Conservation (phyloP, 2,113 vertebrate species). For the Mus pahari region DNA sequence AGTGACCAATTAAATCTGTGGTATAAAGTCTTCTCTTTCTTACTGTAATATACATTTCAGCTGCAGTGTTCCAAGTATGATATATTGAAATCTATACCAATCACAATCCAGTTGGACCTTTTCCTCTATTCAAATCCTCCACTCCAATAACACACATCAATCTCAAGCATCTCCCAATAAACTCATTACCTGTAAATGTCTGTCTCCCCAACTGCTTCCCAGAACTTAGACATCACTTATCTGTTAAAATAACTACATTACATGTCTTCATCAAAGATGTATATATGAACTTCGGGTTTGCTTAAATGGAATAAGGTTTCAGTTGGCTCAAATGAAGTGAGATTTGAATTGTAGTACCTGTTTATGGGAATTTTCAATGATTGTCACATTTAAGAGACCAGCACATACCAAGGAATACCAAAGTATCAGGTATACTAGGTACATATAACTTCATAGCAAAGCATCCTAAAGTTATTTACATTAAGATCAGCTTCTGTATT, state of each 20-base stretch:
- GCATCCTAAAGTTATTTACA: neutral
- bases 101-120: neutral
- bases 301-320: neutral
- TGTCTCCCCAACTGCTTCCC: neutral
- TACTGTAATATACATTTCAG: neutral
- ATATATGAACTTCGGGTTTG: neutral
- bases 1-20: neutral
- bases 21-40: neutral
- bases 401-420: neutral
- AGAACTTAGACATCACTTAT: neutral
- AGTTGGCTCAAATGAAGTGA: neutral
- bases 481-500: neutral
- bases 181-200: neutral
- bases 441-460: neutral
- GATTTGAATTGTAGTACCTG: neutral
- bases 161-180: neutral
- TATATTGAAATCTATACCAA: neutral
- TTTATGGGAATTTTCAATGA: neutral
- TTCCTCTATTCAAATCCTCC: neutral
- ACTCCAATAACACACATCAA: neutral
- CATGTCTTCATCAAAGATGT: conserved; percentile 5
- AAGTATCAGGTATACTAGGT: neutral
- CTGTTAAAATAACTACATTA: neutral
- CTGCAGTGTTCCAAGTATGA: neutral
- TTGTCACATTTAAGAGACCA: neutral